A percentile compares a stretch with the other conserved stretches of the same genome.
These are phyloP conservation scores for Mesochorus sp. DNA, from an alignment of 2,888 invertebrate genomes.

Conservation along the genomic window DNA sequence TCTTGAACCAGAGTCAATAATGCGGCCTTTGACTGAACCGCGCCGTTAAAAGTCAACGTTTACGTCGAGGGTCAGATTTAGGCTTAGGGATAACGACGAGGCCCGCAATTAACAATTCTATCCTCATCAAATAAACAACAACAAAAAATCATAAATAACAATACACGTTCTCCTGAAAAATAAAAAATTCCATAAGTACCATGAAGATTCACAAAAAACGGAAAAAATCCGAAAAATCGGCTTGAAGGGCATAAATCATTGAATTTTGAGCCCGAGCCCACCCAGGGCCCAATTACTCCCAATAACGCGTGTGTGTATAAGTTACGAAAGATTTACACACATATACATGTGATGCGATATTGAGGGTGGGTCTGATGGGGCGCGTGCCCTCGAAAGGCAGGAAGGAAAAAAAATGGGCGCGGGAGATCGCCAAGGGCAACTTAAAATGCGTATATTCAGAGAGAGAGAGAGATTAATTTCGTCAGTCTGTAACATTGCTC, in stretches of 20 bases:
- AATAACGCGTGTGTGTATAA: conserved; percentile 30
- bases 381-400: conserved; percentile 57
- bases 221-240: no score
- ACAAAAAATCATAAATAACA: neutral
- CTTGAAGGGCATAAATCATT: neutral
- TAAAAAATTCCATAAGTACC: neutral
- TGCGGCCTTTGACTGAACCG: conserved; percentile 77
- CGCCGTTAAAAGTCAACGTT: conserved; percentile 75
- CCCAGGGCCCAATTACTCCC: conserved; percentile 32
- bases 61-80: conserved; percentile 78
- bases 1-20: conserved; percentile 77
- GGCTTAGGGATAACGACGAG: conserved; percentile 59
- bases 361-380: conserved; percentile 57
- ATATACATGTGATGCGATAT: conserved; percentile 46
- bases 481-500: conserved; percentile 2
- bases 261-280: neutral
- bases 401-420: conserved; percentile 46
- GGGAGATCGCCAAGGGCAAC: conserved; percentile 36
- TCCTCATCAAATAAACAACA: neutral
- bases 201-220: no score
- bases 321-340: conserved; percentile 38
- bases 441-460: conserved; percentile 9
- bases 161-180: no score
- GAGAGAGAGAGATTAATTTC: conserved; percentile 21
- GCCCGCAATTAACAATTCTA: conserved; percentile 35